These are phyloP conservation scores for Drosophila meridiana DNA, from an alignment of 2,888 invertebrate species.

Conservation along the genomic window DNA sequence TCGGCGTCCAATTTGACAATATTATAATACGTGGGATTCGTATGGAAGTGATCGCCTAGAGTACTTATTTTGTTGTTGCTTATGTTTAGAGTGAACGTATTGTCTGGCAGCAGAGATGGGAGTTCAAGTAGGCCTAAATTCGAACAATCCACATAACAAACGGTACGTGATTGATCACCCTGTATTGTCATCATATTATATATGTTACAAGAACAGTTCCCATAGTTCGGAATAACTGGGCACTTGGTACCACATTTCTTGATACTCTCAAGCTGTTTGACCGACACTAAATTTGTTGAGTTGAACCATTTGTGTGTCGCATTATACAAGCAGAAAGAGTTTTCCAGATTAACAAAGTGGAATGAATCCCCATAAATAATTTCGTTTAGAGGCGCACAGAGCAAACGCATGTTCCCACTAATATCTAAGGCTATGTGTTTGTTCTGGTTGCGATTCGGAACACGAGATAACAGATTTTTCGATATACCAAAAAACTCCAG, in stretches of 20 bases:
- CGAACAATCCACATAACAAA: conserved; percentile 90
- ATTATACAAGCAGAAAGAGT: conserved; percentile 89
- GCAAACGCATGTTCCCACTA: conserved; percentile 89
- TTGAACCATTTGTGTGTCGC: conserved; percentile 92
- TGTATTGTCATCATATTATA: conserved; percentile 84
- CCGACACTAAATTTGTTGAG: conserved; percentile 89
- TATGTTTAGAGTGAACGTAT: conserved; percentile 91
- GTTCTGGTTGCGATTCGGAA: conserved; percentile 89
- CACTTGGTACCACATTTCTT: conserved; percentile 86
- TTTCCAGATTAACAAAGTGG: conserved; percentile 83
- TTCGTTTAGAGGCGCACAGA: conserved; percentile 89
- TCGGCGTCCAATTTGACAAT: conserved; percentile 91
- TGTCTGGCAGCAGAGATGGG: conserved; percentile 90
- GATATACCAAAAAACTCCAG: conserved; percentile 89
- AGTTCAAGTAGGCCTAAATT: conserved; percentile 88
- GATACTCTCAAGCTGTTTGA: conserved; percentile 89
- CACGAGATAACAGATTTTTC: conserved; percentile 89
- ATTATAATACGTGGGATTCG: conserved; percentile 90
- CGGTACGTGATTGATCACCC: conserved; percentile 85
- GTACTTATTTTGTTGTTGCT: conserved; percentile 92
- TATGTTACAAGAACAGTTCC: conserved; percentile 83
- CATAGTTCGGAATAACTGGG: conserved; percentile 83
- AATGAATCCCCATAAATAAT: conserved; percentile 85
- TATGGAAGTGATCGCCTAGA: conserved; percentile 85
- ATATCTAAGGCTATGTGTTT: conserved; percentile 90